phyloP scores from a whole-genome alignment of 1,140 invertebrate genomes.

The Atta texana region DNA sequence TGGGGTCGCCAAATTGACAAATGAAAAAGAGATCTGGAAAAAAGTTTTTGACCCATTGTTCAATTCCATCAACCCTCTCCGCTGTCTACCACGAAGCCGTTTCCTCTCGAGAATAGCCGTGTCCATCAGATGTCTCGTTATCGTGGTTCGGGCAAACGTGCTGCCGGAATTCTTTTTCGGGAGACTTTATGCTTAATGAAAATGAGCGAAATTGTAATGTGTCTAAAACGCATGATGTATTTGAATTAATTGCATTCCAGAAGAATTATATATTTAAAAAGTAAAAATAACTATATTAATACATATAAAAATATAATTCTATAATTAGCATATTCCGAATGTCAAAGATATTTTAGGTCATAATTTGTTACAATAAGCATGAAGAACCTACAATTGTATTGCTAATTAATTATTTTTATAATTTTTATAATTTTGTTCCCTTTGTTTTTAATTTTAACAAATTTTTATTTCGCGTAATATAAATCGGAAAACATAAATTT shows the following conservation, averaged over 20 bases:
- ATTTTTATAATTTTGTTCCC: too few species aligned
- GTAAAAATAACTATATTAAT: neutral
- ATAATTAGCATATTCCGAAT: neutral
- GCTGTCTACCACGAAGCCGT: slow-evolving; percentile 59
- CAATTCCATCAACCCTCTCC: slow-evolving; percentile 76
- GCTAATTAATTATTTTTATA: neutral
- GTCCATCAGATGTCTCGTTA: slow-evolving; percentile 85
- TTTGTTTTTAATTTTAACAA: neutral
- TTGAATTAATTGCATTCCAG: slow-evolving; percentile 50
- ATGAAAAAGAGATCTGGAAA: slow-evolving; percentile 58
- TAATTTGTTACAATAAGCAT: neutral
- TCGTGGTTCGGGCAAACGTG: slow-evolving; percentile 65
- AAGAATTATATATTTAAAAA: neutral
- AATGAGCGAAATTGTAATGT: slow-evolving; percentile 78
- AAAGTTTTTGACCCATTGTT: slow-evolving; percentile 78
- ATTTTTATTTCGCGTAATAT: neutral
- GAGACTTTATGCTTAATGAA: slow-evolving; percentile 79
- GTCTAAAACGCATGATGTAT: slow-evolving; percentile 8
- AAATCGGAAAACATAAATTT: neutral
- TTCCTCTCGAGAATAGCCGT: slow-evolving; percentile 82
- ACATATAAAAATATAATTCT: neutral
- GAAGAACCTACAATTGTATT: neutral
- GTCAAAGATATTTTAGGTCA: neutral
- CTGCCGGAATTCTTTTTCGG: slow-evolving; percentile 72
- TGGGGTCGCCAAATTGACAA: slow-evolving; percentile 66